Evolutionary conservation across 2,797 vertebrate genomes (phyloP), one percentile per base, ranked within the genome.

Genomic region (Chaenodraco wilsoni): DNA sequence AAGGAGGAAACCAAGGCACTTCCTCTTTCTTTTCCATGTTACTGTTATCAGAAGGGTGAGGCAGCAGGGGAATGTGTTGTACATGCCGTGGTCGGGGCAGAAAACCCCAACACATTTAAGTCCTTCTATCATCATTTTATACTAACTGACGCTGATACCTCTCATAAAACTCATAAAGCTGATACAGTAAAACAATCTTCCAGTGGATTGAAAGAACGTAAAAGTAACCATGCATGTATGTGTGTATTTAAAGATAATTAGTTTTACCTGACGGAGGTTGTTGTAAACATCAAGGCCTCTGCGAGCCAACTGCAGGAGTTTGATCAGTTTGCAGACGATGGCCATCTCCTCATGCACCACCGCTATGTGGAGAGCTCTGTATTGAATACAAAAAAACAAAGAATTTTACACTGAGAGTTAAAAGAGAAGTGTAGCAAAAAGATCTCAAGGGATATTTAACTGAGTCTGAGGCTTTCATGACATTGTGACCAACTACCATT

Each of bases 361-460:
- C 0, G 96, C 96, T 37, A 98, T 97, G 79, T 98, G 97, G 56
- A 98, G 95, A 54, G 96, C 91, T 81, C 96, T 97, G 90, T 7
- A 89, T 89, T 1, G 14, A 63, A 83, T 45, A 76, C 21, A 76
- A 33, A 63, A 44, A 44, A 59, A 46, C 33, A 84, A 77, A 74
- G 0, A 52, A 37, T 23, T 11, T 76, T 5, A 78, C 50, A 63
- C 11, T 14, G 65, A 68, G 3, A 79, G 23, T 8, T 56, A 43
- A 81, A 62, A 70, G 15, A 43, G 1, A 58, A 37, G 59, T 15
- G 37, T 27, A 67, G 44, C 62, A 64, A 4, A 27, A 33, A 41
- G 2, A 55, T 66, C 58, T 51, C 13, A 66, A 17, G 19, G 2
- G 5, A 0, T 49, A 17, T 60, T 62, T 37, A 16, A 54, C 2